Evolutionary conservation across 2,888 invertebrate genomes (phyloP).

Genomic region (Catocala fraxini): DNA sequence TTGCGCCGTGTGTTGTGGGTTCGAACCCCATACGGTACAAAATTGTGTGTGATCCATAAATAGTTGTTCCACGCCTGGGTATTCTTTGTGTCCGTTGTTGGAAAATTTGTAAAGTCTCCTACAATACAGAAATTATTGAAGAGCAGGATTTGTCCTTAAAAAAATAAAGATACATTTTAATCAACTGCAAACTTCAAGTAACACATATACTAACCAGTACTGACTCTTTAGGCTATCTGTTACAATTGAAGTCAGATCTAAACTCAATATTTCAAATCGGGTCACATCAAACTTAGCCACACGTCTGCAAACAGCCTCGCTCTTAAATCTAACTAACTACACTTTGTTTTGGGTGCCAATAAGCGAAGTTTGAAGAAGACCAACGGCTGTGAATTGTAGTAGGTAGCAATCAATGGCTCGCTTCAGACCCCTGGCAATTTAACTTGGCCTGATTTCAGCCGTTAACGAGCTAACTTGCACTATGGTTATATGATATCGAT

Average conservation of each 20-base stretch:
- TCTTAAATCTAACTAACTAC: slow-evolving; percentile 1
- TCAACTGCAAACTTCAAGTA: too few relatives aligned
- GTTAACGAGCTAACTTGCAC: slow-evolving; percentile 46
- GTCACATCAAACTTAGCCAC: background rate
- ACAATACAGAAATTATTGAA: too few relatives aligned
- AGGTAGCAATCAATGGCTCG: slow-evolving; percentile 50
- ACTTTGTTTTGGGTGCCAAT: slow-evolving; percentile 41
- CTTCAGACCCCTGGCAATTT: slow-evolving; percentile 34
- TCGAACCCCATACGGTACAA: too few relatives aligned
- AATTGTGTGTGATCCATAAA: too few relatives aligned
- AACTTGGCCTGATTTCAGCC: slow-evolving; percentile 39
- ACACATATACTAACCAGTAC: too few relatives aligned
- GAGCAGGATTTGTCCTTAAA: too few relatives aligned
- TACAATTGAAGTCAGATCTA: background rate
- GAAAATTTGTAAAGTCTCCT: too few relatives aligned
- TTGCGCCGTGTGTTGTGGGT: too few relatives aligned
- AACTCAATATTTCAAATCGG: background rate
- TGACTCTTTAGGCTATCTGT: too few relatives aligned
- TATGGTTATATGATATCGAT: slow-evolving; percentile 24
- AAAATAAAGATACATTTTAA: too few relatives aligned
- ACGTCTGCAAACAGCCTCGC: background rate
- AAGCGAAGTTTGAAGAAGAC: slow-evolving; percentile 38
- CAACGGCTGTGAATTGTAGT: slow-evolving; percentile 41
- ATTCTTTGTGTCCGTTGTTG: too few relatives aligned
- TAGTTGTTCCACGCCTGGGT: too few relatives aligned